Percentiles rank a stretch among this genome's conserved stretches.
phyloP scores from a whole-genome alignment of 2,113 vertebrate genomes.

The Progne subis region DNA sequence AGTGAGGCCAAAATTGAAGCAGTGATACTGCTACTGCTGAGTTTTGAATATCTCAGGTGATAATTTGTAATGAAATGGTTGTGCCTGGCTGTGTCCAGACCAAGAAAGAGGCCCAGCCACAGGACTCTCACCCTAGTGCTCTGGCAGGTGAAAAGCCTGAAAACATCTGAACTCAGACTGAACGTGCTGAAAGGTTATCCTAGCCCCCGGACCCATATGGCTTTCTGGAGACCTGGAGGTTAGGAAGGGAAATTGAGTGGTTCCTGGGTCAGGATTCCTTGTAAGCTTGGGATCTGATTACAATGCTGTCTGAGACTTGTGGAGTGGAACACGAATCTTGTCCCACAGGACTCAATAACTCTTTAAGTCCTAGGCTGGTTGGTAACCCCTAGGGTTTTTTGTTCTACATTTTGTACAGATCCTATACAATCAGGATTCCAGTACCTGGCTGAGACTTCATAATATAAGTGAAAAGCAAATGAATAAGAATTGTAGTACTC shows the following conservation, averaged over 20 bases:
- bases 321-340: neutral
- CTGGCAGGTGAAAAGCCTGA: neutral
- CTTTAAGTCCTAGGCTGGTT: neutral
- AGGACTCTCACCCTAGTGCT: neutral
- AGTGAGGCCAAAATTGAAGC: neutral
- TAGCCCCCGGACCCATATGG: neutral
- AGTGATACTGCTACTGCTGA: neutral
- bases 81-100: fast-evolving
- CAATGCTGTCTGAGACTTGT: fast-evolving
- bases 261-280: neutral
- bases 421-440: neutral
- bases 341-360: neutral
- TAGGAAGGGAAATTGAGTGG: neutral
- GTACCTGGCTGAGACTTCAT: neutral
- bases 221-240: neutral
- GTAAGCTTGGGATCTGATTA: neutral
- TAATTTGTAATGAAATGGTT: fast-evolving
- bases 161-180: neutral
- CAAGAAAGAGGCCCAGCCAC: neutral
- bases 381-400: neutral
- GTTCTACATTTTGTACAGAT: neutral
- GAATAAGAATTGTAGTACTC: neutral
- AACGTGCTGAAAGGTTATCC: neutral
- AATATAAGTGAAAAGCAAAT: neutral
- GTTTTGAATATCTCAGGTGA: neutral